These are phyloP conservation scores for Eupelmus urozonus DNA, from an alignment of 2,888 invertebrate genomes.

Conservation along the genomic window DNA sequence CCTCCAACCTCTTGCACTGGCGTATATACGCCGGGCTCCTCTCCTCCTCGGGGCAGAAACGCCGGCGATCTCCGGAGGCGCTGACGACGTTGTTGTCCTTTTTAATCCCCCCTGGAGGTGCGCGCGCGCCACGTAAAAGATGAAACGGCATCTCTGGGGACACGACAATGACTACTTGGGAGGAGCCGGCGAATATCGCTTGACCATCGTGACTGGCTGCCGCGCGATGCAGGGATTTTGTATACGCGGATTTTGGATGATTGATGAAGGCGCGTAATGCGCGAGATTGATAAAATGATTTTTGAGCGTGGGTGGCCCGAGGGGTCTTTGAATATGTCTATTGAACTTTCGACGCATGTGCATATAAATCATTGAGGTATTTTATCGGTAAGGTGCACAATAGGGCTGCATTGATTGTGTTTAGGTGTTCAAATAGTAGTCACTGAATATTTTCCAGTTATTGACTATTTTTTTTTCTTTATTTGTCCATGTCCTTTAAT, in stretches of 20 bases:
- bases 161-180: conserved; percentile 29
- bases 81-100: conserved; percentile 16
- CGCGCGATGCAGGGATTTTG: conserved; percentile 3
- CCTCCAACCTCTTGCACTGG: neutral
- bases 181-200: conserved; percentile 9
- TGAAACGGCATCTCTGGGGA: conserved; percentile 34
- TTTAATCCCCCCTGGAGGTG: conserved; percentile 34
- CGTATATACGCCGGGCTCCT: neutral
- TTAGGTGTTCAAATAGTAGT: too few species aligned
- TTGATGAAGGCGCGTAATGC: conserved; percentile 47
- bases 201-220: conserved; percentile 48
- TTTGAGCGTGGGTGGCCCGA: neutral
- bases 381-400: neutral
- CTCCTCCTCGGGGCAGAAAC: conserved; percentile 9
- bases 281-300: conserved; percentile 42
- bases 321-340: conserved; percentile 37
- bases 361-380: conserved; percentile 39
- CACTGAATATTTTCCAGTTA: too few species aligned
- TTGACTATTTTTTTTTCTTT: too few species aligned
- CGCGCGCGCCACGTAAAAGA: conserved; percentile 20
- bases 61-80: conserved; percentile 43
- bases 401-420: neutral
- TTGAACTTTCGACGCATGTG: conserved; percentile 27
- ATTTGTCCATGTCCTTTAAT: too few species aligned
- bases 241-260: conserved; percentile 25